Percentiles rank a stretch among this genome's conserved stretches.
Conservation (phyloP, 2,113 vertebrate genomes). For the Pseudopipra pipra region DNA sequence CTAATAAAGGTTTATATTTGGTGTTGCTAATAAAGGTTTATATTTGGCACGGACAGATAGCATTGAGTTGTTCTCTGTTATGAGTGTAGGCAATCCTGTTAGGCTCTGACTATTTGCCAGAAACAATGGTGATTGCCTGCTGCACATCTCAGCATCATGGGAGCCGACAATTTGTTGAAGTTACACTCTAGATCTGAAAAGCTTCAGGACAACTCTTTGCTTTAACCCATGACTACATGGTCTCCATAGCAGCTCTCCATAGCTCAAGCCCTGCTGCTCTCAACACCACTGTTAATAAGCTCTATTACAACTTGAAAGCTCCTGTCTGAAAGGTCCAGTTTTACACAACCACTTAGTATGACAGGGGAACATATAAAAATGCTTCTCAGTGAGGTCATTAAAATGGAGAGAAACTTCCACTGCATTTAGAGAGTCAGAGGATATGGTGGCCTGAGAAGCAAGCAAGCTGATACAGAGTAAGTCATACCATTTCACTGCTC, state of each 20-base stretch:
- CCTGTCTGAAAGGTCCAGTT: background rate
- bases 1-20: conserved; percentile 50
- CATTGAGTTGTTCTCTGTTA: background rate
- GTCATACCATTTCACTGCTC: background rate
- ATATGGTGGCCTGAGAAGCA: background rate
- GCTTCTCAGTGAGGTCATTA: background rate
- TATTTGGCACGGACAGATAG: background rate
- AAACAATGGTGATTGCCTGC: background rate
- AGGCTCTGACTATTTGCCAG: background rate
- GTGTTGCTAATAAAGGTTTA: conserved; percentile 10
- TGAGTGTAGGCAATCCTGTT: fast-evolving
- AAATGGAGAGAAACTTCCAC: background rate
- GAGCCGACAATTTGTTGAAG: background rate
- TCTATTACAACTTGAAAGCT: background rate
- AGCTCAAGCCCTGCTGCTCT: background rate
- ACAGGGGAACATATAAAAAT: background rate
- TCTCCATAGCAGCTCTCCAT: background rate
- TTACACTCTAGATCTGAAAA: background rate
- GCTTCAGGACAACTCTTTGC: background rate
- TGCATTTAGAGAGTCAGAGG: background rate
- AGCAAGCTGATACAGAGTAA: background rate
- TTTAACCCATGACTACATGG: background rate
- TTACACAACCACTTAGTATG: background rate
- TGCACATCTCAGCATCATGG: background rate
- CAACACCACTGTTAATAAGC: background rate